phyloP scores from a whole-genome alignment of 2,888 invertebrate genomes.

The Ametastegia equiseti region DNA sequence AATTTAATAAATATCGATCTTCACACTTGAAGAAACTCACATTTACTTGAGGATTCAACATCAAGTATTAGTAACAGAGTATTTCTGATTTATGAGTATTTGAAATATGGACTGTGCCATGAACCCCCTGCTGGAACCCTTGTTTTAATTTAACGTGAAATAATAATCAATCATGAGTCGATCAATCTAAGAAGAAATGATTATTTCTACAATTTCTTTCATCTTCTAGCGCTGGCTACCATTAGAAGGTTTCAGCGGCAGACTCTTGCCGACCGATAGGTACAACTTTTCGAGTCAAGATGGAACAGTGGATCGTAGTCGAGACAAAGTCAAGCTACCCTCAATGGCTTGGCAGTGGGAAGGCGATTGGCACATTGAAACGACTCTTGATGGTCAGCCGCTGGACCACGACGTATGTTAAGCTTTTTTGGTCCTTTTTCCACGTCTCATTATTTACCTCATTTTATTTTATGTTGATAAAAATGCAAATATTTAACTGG shows the following conservation, averaged over 20 bases:
- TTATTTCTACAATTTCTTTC: conserved; percentile 35
- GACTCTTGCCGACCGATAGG: conserved; percentile 92
- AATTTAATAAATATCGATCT: too few relatives aligned
- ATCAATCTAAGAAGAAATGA: too few relatives aligned
- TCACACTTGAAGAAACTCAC: too few relatives aligned
- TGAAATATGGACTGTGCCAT: too few relatives aligned
- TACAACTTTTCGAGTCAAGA: conserved; percentile 91
- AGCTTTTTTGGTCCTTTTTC: conserved; percentile 12
- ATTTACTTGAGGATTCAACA: too few relatives aligned
- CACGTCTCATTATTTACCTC: neutral
- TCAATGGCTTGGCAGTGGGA: conserved; percentile 99
- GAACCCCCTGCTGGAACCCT: too few relatives aligned
- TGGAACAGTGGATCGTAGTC: conserved; percentile 87
- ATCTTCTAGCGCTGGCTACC: conserved; percentile 90
- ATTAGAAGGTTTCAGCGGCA: conserved; percentile 90
- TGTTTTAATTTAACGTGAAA: too few relatives aligned
- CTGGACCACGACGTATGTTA: conserved; percentile 89
- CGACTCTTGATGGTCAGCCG: conserved; percentile 90
- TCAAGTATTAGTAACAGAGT: too few relatives aligned
- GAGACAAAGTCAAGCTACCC: conserved; percentile 90
- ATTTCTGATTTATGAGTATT: too few relatives aligned
- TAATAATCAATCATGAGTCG: too few relatives aligned
- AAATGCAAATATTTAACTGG: neutral
- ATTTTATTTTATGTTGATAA: neutral
- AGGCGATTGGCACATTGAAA: conserved; percentile 93